Conservation (phyloP, 2,113 vertebrate species). For the Peromyscus californicus region DNA sequence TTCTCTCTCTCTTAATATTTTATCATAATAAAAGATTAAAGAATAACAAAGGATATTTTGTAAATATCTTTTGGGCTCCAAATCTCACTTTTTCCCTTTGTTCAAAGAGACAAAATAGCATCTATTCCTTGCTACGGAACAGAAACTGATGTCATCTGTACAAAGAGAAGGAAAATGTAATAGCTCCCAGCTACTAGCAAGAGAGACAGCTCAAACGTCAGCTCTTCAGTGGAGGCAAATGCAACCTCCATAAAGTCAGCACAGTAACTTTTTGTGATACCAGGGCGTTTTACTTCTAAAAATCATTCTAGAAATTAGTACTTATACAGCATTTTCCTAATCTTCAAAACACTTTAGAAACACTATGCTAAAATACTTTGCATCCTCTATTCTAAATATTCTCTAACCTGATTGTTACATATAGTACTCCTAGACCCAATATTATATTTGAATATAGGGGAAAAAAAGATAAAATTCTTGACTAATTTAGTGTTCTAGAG, state of each 20-base stretch:
- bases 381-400: slow-evolving; percentile 37
- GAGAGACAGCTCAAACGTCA: background rate
- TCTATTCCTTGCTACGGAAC: background rate
- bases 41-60: background rate
- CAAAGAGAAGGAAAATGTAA: background rate
- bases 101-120: slow-evolving; percentile 47
- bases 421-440: slow-evolving; percentile 10
- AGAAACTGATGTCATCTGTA: background rate
- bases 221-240: background rate
- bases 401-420: slow-evolving; percentile 34
- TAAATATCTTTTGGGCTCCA: background rate
- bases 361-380: background rate
- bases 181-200: background rate
- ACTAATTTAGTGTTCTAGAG: background rate
- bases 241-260: background rate
- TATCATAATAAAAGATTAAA: slow-evolving; percentile 1
- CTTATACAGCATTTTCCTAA: background rate
- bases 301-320: background rate
- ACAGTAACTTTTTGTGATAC: background rate
- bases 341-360: slow-evolving; percentile 47
- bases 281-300: slow-evolving; percentile 10
- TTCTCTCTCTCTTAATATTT: background rate
- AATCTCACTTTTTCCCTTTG: slow-evolving; percentile 42
- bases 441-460: background rate
- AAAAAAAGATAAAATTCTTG: background rate